Base-by-base conservation (phyloP, 2,888 invertebrate species). In the Thecocarcelia acutangulata region DNA sequence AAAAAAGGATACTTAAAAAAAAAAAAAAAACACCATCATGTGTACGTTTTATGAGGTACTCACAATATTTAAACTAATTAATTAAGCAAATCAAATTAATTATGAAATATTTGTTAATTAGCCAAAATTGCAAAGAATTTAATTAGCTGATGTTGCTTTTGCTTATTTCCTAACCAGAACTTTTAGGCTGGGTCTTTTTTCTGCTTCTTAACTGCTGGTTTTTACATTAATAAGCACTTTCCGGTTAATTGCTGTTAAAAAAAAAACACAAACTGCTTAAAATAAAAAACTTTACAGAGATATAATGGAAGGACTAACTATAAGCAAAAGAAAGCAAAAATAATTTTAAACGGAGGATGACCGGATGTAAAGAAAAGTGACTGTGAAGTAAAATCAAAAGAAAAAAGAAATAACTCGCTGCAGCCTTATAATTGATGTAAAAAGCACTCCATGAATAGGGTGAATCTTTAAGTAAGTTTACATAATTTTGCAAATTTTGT, bases 221-320 rank as follows among this genome's bases (percentile, higher is more conserved):
- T 74, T 74, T 59, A 54, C 54, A 58, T 19, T 78, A 78, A 78
- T 74, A 46, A 78, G 33, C 64, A 8, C 48, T 24, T 78, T 82
- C 82, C 78, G 66, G 58, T 70, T 74, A 70, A 74, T 70, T 56
- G 77, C 64, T 74, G 73, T 82, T 74, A 69, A 46, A 64, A 19
- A 50, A 40, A 44, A 19, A 42, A 11, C 13, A 19, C 1, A 19
- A 17, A 33, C 19, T 50, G 15, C 52, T 33, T 17, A n/a, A 52
- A n/a, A 52, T 12, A n/a, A 11, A 54, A 44, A 33, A 24, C 13
- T 6, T 40, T 21, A n/a, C 17, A 13, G 13, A 33, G 12, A 63
- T 63, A n/a, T 19, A 4, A 19, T 19, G 52, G 8, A 64, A 33
- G 9, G 33, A 33, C 33, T 9, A 5, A 33, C 4, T 33, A 8